Percentiles rank a stretch among this genome's conserved stretches.
These are phyloP conservation scores for Xyrichtys novacula DNA, from an alignment of 2,797 vertebrate species.

Conservation along the genomic window DNA sequence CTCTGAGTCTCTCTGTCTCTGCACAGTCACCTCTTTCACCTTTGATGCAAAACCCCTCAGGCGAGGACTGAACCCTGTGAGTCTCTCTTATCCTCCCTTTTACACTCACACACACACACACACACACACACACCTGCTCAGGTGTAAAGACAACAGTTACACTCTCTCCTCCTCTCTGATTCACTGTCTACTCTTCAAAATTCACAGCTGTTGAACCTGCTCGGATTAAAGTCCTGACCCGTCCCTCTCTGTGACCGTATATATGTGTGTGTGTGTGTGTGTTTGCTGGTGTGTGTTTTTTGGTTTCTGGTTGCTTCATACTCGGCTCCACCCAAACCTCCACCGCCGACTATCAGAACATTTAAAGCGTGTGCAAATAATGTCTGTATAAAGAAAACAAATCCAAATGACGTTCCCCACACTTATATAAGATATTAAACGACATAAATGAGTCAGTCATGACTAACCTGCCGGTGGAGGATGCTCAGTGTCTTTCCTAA, in stretches of 20 bases:
- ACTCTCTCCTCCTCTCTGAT: not conserved
- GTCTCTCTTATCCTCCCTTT: slow-evolving; percentile 9
- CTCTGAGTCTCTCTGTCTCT: slow-evolving; percentile 8
- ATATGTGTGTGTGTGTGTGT: not conserved
- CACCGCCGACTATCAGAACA: slow-evolving; percentile 15
- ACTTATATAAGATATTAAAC: not conserved
- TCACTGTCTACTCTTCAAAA: slow-evolving; percentile 19
- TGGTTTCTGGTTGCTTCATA: slow-evolving; percentile 28
- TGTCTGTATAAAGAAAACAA: slow-evolving; percentile 8
- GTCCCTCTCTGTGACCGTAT: not conserved
- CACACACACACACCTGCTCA: slow-evolving; percentile 26
- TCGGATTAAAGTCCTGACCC: slow-evolving; percentile 2
- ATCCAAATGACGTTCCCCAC: not conserved
- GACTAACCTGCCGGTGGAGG: no score
- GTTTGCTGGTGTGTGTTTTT: not conserved
- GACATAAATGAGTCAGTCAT: not conserved
- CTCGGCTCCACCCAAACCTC: slow-evolving; percentile 43
- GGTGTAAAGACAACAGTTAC: slow-evolving; percentile 16
- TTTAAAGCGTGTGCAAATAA: slow-evolving; percentile 47
- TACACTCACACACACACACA: not conserved
- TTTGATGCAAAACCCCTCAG: slow-evolving; percentile 36
- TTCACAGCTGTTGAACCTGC: not conserved
- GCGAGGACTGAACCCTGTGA: slow-evolving; percentile 13
- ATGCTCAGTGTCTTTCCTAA: no score
- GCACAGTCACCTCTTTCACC: slow-evolving; percentile 36